A percentile compares a stretch with the other conserved stretches of the same genome.
phyloP scores from a whole-genome alignment of 2,113 vertebrate species.

The Herpailurus yagouaroundi region DNA sequence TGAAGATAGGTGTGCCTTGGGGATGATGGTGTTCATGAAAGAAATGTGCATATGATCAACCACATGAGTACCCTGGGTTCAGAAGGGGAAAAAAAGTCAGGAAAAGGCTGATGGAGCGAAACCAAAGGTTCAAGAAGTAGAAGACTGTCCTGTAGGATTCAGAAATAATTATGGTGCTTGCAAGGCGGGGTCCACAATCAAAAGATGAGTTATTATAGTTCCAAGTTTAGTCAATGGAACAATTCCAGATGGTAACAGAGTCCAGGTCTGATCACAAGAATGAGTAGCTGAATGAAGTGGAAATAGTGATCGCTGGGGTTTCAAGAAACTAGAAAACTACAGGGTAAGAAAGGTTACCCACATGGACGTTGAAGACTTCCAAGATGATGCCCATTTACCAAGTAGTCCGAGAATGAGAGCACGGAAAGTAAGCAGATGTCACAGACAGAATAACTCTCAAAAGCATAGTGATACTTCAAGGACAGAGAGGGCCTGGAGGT shows the following conservation, averaged over 20 bases:
- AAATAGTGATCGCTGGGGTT: background rate
- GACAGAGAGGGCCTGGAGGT: background rate
- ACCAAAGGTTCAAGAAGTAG: background rate
- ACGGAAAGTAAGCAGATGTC: background rate
- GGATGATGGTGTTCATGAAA: background rate
- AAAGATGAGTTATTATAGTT: background rate
- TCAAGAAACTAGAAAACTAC: background rate
- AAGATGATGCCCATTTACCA: background rate
- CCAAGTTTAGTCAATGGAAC: background rate
- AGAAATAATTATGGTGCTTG: background rate
- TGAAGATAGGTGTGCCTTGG: background rate
- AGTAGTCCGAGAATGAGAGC: background rate
- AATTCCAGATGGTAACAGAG: background rate
- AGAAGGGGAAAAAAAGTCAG: background rate
- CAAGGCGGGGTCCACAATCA: background rate
- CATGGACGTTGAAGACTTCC: background rate
- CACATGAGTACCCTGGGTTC: background rate
- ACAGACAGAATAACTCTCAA: background rate
- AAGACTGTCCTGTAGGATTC: background rate
- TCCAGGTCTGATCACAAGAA: background rate
- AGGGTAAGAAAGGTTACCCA: background rate
- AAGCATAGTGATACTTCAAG: background rate
- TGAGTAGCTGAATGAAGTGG: background rate
- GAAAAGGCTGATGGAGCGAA: background rate
- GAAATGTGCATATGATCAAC: background rate